phyloP scores from a whole-genome alignment of 2,797 vertebrate species.

The Rhynchonycteris naso region DNA sequence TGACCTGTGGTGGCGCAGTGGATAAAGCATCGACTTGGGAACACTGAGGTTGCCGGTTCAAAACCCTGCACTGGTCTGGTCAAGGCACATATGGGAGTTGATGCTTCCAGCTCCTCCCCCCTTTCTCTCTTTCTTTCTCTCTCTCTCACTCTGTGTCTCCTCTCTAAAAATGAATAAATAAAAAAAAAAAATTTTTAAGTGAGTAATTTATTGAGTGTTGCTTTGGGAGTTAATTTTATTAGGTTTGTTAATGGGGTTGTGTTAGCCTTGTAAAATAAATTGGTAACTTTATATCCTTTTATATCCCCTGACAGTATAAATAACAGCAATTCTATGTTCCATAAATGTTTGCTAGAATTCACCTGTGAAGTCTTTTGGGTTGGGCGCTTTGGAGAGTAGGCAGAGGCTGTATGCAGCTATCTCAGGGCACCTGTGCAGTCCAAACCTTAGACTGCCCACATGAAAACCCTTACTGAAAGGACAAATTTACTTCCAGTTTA shows the following conservation, averaged over 20 bases:
- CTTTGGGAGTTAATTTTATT: not conserved
- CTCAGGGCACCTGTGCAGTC: not conserved
- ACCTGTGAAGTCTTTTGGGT: not conserved
- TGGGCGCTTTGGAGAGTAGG: not conserved
- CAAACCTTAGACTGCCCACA: not conserved
- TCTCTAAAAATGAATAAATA: too few relatives aligned
- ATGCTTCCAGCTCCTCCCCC: too few relatives aligned
- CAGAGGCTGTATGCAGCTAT: not conserved
- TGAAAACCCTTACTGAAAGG: not conserved
- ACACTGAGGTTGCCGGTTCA: too few relatives aligned
- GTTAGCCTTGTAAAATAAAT: not conserved
- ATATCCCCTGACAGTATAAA: not conserved
- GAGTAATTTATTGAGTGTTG: not conserved
- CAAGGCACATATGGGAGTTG: too few relatives aligned
- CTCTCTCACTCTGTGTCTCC: too few relatives aligned
- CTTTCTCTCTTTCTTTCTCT: too few relatives aligned
- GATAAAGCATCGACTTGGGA: too few relatives aligned
- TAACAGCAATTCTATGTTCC: not conserved
- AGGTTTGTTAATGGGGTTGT: not conserved
- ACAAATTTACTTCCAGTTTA: not conserved
- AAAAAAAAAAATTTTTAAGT: too few relatives aligned
- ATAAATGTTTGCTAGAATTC: not conserved
- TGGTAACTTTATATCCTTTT: not conserved
- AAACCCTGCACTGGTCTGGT: too few relatives aligned
- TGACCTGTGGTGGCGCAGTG: too few relatives aligned